Evolutionary conservation across 92 coral and sea anemone genomes (phyloP), one percentile per base, ranked within the genome.

Genomic region (Hydrozoanthus gracilis): DNA sequence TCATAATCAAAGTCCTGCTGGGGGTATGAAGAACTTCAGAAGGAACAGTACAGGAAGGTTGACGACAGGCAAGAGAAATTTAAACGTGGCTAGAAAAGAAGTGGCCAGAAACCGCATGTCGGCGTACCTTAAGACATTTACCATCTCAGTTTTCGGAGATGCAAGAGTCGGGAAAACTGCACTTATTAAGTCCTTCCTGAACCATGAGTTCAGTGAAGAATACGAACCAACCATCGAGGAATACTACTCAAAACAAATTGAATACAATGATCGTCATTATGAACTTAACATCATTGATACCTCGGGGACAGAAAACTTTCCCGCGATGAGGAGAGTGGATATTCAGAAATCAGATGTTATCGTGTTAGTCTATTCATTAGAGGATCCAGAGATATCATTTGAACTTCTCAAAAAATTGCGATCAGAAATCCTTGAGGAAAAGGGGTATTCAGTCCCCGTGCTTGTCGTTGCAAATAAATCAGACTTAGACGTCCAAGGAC

Each of bases 391-490:
- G 64, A 91, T 95, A 27, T 27, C 39, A 7, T 95, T 95, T 74
- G 98, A 93, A 18, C 91, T 90, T 54, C 76, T 95, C 3, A 76
- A 78, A 7, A 89, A 87, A 56, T 84, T 91, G 8, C 83, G 95
- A 46, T 92, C 93, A 51, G 98, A 95, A 87, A 87, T 95, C 70
- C 49, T 95, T 3, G 95, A 92, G 58, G 91, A 90, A 51, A 85
- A 90, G 73, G 98, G 95, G 4, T 78, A 87, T 56, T 67, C 78
- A 5, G 67, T 92, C 7, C 95, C 98, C 0, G 96, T 95, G 8
- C 83, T 93, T 80, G 98, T 95, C 14, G 98, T 92, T 8, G 98
- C 98, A n/a, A 95, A 91, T 83, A 95, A 95, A 71, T 93, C 98
- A 6, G 98, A 95, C 71, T 44, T 92, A 39, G 95, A 95, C 54